Conservation (phyloP, 2,888 invertebrate genomes). For the Chirona hameri region DNA sequence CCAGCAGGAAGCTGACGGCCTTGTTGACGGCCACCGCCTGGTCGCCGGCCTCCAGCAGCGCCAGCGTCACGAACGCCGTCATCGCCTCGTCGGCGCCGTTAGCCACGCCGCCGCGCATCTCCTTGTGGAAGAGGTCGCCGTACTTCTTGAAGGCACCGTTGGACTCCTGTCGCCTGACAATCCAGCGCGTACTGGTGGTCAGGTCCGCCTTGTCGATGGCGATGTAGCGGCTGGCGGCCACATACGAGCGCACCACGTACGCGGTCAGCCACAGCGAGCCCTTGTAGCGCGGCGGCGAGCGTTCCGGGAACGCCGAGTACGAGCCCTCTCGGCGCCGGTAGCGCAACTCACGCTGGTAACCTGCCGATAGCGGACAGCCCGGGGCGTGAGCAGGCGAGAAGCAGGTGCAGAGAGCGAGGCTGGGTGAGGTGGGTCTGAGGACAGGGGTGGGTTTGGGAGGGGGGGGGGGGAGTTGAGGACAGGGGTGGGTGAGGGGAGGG, state of each 20-base stretch:
- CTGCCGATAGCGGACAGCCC: constrained; percentile 47
- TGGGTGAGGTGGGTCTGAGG: no score
- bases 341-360: constrained; percentile 72
- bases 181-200: constrained; percentile 24
- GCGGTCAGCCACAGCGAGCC: constrained; percentile 36
- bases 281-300: neutral
- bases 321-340: constrained; percentile 72
- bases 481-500: no score
- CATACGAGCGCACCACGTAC: constrained; percentile 33
- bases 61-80: constrained; percentile 64
- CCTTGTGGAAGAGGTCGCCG: constrained; percentile 25
- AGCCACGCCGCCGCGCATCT: constrained; percentile 5
- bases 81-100: constrained; percentile 53
- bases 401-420: no score
- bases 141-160: constrained; percentile 30
- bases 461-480: no score
- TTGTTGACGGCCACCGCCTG: neutral
- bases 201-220: constrained; percentile 30
- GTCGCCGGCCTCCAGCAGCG: constrained; percentile 55
- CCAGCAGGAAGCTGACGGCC: neutral
- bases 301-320: constrained; percentile 62
- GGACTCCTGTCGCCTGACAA: constrained; percentile 26
- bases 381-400: no score
- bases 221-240: constrained; percentile 32
- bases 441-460: no score